Evolutionary conservation across 1,140 invertebrate species (phyloP).

Genomic region (Trissolcus basalis): DNA sequence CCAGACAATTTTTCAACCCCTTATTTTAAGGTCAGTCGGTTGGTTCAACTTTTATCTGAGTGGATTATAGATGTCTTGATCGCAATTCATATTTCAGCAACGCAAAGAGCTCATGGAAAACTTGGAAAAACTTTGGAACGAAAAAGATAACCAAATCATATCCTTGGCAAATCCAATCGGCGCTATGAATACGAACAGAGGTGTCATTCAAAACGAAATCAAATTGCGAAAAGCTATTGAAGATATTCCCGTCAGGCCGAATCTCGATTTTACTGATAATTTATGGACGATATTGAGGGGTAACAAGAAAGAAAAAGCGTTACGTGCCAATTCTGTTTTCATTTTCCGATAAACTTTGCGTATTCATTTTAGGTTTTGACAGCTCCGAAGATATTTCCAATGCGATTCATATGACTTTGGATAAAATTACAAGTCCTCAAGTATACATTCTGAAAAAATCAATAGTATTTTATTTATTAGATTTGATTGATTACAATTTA

Average conservation of each 20-base stretch:
- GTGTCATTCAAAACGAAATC: slow-evolving; percentile 39
- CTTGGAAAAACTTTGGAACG: slow-evolving; percentile 57
- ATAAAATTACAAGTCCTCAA: slow-evolving; percentile 50
- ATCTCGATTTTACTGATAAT: slow-evolving; percentile 68
- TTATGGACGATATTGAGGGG: slow-evolving; percentile 67
- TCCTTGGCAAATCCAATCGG: slow-evolving; percentile 15
- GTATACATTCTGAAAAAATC: slow-evolving; percentile 15
- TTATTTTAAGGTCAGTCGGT: slow-evolving; percentile 55
- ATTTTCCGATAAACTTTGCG: slow-evolving; percentile 1
- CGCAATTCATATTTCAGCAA: slow-evolving; percentile 46
- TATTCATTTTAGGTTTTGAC: slow-evolving; percentile 26
- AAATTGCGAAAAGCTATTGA: slow-evolving; percentile 57
- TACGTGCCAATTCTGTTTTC: too few relatives aligned
- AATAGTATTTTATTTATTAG: not conserved
- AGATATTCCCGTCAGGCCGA: slow-evolving; percentile 55
- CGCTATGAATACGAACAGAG: slow-evolving; percentile 15
- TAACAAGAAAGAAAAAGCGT: slow-evolving; percentile 31
- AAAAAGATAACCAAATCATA: slow-evolving; percentile 53
- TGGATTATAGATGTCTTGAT: slow-evolving; percentile 1
- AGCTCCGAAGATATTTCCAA: slow-evolving; percentile 61
- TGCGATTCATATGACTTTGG: slow-evolving; percentile 59
- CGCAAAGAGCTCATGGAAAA: slow-evolving; percentile 46
- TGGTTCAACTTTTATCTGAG: not conserved
- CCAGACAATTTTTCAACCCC: slow-evolving; percentile 58
- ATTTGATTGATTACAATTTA: too few relatives aligned